Evolutionary conservation across 2,113 vertebrate genomes (phyloP).

Genomic region (Microtus richardsoni): DNA sequence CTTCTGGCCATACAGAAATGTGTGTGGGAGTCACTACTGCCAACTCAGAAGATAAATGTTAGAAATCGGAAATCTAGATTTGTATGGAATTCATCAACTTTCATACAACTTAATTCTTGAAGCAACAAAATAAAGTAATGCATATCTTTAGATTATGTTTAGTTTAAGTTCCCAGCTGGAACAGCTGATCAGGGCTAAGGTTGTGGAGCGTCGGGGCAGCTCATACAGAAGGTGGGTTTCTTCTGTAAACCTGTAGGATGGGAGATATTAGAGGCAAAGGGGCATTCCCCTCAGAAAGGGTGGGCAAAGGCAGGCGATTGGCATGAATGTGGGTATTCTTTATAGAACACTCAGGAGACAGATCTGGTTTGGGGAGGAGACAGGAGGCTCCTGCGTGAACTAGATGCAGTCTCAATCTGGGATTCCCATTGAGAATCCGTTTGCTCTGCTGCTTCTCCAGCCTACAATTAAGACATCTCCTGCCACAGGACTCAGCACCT

Average conservation of each 20-base stretch:
- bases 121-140: neutral
- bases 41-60: neutral
- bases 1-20: neutral
- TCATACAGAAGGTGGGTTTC: neutral
- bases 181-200: neutral
- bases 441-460: neutral
- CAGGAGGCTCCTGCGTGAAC: neutral
- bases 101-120: neutral
- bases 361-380: neutral
- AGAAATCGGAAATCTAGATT: neutral
- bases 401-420: neutral
- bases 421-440: neutral
- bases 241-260: neutral
- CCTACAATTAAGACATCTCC: neutral
- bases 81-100: neutral
- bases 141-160: neutral
- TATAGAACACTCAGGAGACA: neutral
- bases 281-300: neutral
- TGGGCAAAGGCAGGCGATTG: neutral
- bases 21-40: neutral
- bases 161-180: neutral
- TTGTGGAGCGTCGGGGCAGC: fast-evolving
- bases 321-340: neutral
- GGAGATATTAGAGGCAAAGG: neutral
- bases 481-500: neutral